These are phyloP conservation scores for Rhipidura dahli DNA, from an alignment of 2,113 vertebrate genomes.

Conservation along the genomic window DNA sequence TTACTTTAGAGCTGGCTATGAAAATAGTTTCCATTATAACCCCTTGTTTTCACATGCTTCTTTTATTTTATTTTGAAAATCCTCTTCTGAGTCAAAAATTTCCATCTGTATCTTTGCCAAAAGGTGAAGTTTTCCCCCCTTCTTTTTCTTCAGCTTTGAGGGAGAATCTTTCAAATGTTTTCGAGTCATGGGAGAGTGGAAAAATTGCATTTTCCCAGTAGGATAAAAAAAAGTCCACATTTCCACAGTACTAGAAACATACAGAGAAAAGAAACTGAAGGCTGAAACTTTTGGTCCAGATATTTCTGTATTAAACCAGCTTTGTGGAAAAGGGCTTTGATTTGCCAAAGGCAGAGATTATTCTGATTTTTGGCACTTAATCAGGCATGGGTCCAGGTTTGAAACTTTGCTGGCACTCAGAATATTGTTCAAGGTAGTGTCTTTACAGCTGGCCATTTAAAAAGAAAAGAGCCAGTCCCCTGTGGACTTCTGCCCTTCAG, in stretches of 20 bases:
- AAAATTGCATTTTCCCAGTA: slow-evolving; percentile 35
- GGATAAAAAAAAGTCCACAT: neutral
- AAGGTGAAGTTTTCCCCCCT: neutral
- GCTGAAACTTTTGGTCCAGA: neutral
- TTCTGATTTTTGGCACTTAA: neutral
- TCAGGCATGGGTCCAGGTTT: neutral
- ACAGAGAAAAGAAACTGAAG: neutral
- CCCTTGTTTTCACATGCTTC: slow-evolving; percentile 46
- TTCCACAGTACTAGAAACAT: neutral
- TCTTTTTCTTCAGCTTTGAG: neutral
- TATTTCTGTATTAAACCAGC: neutral
- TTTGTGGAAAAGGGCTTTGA: neutral
- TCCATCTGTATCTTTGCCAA: slow-evolving; percentile 41
- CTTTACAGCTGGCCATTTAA: neutral
- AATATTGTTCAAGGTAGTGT: neutral
- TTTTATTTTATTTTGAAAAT: slow-evolving; percentile 54
- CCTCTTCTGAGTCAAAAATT: slow-evolving; percentile 44
- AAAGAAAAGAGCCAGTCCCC: neutral
- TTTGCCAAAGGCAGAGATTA: neutral
- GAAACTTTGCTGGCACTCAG: neutral
- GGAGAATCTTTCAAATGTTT: slow-evolving; percentile 25
- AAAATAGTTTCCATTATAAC: slow-evolving; percentile 60
- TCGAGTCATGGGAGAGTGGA: slow-evolving; percentile 28
- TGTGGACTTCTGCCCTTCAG: neutral
- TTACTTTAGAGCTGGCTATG: slow-evolving; percentile 48